Percentiles rank a stretch among this genome's conserved stretches.
These are phyloP conservation scores for Philereme transversata DNA, from an alignment of 2,888 invertebrate genomes.

Conservation along the genomic window DNA sequence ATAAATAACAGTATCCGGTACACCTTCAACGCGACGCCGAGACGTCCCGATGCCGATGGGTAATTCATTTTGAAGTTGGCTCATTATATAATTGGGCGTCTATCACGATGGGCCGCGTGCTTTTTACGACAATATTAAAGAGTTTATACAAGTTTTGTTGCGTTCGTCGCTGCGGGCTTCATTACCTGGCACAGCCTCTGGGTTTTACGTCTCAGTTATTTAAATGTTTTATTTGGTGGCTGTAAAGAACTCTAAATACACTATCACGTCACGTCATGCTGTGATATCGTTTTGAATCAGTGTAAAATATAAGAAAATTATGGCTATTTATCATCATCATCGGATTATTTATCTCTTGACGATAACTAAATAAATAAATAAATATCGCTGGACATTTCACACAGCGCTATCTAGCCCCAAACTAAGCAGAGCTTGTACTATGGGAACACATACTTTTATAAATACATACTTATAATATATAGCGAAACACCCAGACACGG, in stretches of 20 bases:
- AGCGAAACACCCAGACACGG: too few species aligned
- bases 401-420: too few species aligned
- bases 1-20: slow-evolving; percentile 27
- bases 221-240: slow-evolving; percentile 24
- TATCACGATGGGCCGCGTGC: slow-evolving; percentile 65
- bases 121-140: slow-evolving; percentile 73
- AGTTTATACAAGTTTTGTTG: slow-evolving; percentile 44
- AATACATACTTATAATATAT: too few species aligned
- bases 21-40: slow-evolving; percentile 49
- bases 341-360: too few species aligned
- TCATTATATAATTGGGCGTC: slow-evolving; percentile 78
- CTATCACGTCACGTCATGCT: slow-evolving; percentile 19
- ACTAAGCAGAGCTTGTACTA: too few species aligned
- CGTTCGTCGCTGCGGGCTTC: slow-evolving; percentile 58
- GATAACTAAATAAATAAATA: too few species aligned
- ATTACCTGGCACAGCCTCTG: slow-evolving; percentile 49
- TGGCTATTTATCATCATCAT: background rate
- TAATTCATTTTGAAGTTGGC: slow-evolving; percentile 72
- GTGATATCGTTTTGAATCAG: background rate
- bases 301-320: background rate
- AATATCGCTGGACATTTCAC: too few species aligned
- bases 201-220: slow-evolving; percentile 43
- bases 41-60: slow-evolving; percentile 46
- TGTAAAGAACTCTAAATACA: slow-evolving; percentile 6
- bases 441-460: too few species aligned